Percentiles rank a stretch among this genome's conserved stretches.
phyloP scores from a whole-genome alignment of 2,888 invertebrate species.

The Hyles lineata region DNA sequence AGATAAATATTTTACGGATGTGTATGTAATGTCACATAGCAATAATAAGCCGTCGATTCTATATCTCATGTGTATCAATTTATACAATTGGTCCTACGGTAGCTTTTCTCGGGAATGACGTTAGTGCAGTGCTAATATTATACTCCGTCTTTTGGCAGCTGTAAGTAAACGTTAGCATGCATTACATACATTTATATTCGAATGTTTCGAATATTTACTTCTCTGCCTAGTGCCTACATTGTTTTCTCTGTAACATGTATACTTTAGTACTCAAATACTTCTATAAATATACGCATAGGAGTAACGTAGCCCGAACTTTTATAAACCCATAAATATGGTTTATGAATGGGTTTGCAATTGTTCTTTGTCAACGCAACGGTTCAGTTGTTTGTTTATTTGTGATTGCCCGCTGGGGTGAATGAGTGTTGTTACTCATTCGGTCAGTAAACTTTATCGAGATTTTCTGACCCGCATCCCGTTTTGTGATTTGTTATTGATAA shows the following conservation, averaged over 20 bases:
- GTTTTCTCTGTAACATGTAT: too few relatives aligned
- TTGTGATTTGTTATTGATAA: conserved; percentile 22
- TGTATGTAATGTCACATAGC: too few relatives aligned
- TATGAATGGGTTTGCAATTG: conserved; percentile 34
- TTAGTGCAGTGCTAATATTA: conserved; percentile 14
- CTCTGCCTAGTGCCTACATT: not conserved
- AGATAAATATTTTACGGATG: too few relatives aligned
- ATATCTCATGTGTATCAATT: not conserved
- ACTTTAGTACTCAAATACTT: not conserved
- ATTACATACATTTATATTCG: not conserved
- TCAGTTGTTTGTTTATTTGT: conserved; percentile 56
- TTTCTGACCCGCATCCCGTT: conserved; percentile 44
- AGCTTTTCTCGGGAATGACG: conserved; percentile 18
- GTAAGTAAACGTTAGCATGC: conserved; percentile 13
- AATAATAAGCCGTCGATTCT: too few relatives aligned
- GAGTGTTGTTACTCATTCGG: conserved; percentile 67
- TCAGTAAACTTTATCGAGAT: conserved; percentile 66
- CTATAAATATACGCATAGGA: not conserved
- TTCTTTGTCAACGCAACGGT: conserved; percentile 48
- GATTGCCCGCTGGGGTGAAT: conserved; percentile 51
- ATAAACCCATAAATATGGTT: not conserved
- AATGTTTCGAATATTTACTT: not conserved
- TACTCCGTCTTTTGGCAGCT: conserved; percentile 12
- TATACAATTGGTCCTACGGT: not conserved
- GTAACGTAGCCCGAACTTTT: not conserved